Evolutionary conservation across 1,140 invertebrate genomes (phyloP), one percentile per base, ranked within the genome.

Genomic region (Caenorhabditis briggsae): DNA sequence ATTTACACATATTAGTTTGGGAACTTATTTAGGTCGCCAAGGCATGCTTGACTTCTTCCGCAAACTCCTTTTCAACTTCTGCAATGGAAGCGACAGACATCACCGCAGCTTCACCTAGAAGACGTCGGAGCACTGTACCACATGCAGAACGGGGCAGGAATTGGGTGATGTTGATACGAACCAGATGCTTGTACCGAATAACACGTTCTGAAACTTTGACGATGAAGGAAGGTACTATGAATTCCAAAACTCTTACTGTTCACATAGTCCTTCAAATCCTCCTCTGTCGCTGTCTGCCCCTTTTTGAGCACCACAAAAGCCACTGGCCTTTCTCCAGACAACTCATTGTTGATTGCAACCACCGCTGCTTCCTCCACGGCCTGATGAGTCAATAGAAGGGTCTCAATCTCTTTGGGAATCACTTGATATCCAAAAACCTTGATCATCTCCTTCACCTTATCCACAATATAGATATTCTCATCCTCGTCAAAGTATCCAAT

Each of bases 371-470:
- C 83, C 23, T 48, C 58, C 0, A 84, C 83, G 46, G 83, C 11
- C 18, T 43, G 83, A 65, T 84, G 83, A 2, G 83, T 65, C 0
- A 50, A 12, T 16, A 84, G 59, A 84, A 84, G 56, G 18, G 56
- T 64, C 16, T 84, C 83, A 8, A 84, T 61, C 33, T 84, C 83
- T 46, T 64, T 59, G 2, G 83, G 83, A 65, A 84, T 84, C 43
- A 84, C 83, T 64, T 84, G 83, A 64, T 64, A 61, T 20, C 83
- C 83, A 25, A 84, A 84, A 5, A 84, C 83, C n/a, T 84, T 84
- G 2, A 84, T 84, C 56, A 84, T 84, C 9, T 84, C 83, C 25
- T 65, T 84, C 43, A 64, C 9, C 20, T 64, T 84, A 23, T 84
- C 83, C 20, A 84, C 58, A 2, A 84, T 25, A 48, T 84, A 48